These are phyloP conservation scores for Octopus sinensis DNA, from an alignment of 1,140 invertebrate species.

Conservation along the genomic window DNA sequence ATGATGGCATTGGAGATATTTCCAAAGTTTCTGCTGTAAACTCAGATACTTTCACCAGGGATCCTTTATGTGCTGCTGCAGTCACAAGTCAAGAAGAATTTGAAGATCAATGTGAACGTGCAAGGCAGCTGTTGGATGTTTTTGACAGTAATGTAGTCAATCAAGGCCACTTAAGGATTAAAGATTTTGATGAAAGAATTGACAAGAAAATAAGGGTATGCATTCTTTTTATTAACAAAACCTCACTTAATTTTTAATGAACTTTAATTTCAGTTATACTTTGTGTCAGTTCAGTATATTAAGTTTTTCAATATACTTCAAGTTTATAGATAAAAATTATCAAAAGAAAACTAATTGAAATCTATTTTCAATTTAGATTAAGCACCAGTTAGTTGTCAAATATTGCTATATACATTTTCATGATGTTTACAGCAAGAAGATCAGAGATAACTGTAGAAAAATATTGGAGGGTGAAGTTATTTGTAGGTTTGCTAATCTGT, in stretches of 20 bases:
- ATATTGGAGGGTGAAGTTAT: no score
- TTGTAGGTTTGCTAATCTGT: no score
- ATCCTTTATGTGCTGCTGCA: background rate
- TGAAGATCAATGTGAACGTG: slow-evolving; percentile 31
- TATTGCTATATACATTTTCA: no score
- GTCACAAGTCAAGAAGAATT: slow-evolving; percentile 30
- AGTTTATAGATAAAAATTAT: background rate
- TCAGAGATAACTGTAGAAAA: no score
- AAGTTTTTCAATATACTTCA: background rate
- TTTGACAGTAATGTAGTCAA: slow-evolving; percentile 42
- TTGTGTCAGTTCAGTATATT: no score
- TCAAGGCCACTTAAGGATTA: slow-evolving; percentile 31
- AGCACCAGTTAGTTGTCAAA: no score
- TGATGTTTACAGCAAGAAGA: no score
- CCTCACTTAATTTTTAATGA: no score
- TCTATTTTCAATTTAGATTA: no score
- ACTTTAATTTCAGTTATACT: no score
- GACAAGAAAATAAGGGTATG: slow-evolving; percentile 26
- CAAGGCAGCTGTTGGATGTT: slow-evolving; percentile 34
- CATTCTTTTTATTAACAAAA: background rate
- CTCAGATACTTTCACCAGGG: background rate
- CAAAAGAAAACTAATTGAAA: no score
- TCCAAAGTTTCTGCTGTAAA: slow-evolving; percentile 25
- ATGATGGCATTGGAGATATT: slow-evolving; percentile 28
- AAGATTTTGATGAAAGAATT: slow-evolving; percentile 31